phyloP scores from a whole-genome alignment of 2,797 vertebrate species.

The Peromyscus eremicus region DNA sequence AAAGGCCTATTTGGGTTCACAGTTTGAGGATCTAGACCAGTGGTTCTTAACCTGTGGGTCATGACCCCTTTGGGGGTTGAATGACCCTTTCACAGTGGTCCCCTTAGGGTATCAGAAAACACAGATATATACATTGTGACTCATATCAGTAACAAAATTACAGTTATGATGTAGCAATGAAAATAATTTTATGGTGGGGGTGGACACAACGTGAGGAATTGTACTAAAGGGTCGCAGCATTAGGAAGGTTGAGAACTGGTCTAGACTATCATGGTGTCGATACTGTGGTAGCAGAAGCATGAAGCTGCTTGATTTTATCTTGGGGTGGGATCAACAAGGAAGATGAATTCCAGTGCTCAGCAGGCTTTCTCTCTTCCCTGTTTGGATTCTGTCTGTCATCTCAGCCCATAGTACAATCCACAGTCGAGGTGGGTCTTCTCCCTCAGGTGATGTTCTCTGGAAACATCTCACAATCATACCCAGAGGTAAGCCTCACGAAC shows the following conservation, averaged over 20 bases:
- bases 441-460: not conserved
- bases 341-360: not conserved
- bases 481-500: not conserved
- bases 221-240: not conserved
- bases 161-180: not conserved
- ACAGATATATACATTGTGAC: not conserved
- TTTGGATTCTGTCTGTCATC: not conserved
- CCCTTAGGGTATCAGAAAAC: not conserved
- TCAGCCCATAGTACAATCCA: not conserved
- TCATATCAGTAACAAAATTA: not conserved
- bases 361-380: too few relatives aligned
- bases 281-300: not conserved
- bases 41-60: not conserved
- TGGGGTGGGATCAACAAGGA: not conserved
- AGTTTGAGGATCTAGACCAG: not conserved
- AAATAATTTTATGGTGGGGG: not conserved
- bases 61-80: not conserved
- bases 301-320: not conserved
- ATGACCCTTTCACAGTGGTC: not conserved
- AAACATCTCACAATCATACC: not conserved
- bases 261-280: not conserved
- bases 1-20: not conserved
- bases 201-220: not conserved
- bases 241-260: not conserved
- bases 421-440: not conserved